A percentile compares a stretch with the other conserved stretches of the same genome.
These are phyloP conservation scores for Drosophila saltans DNA, from an alignment of 1,140 invertebrate genomes.

Conservation along the genomic window DNA sequence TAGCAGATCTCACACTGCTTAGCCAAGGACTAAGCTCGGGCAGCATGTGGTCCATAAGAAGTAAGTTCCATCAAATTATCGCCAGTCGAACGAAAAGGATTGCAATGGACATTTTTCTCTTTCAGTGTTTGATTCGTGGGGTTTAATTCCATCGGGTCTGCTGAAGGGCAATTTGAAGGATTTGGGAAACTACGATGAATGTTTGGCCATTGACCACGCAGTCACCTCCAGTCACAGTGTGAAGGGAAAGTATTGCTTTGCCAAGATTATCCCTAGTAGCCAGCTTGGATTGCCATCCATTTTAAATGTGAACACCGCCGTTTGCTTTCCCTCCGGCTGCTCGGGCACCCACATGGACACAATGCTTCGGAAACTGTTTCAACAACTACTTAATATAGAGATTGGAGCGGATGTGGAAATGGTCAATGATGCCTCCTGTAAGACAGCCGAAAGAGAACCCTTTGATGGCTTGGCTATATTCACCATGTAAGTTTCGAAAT, in stretches of 20 bases:
- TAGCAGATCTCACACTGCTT: conserved; percentile 26
- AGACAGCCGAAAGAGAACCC: conserved; percentile 32
- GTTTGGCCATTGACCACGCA: conserved; percentile 34
- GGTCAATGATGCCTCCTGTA: conserved; percentile 27
- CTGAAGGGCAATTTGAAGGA: conserved; percentile 47
- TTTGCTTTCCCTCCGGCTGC: conserved; percentile 52
- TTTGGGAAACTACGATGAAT: conserved; percentile 58
- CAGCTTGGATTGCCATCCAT: not conserved
- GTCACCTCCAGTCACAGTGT: conserved; percentile 19
- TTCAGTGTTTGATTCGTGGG: conserved; percentile 60
- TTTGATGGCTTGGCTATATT: conserved; percentile 46
- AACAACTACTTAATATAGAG: conserved; percentile 30
- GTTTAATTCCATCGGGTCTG: conserved; percentile 49
- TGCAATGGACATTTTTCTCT: not conserved
- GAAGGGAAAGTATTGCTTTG: conserved; percentile 47
- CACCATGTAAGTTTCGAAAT: conserved; percentile 48
- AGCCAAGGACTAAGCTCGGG: not conserved
- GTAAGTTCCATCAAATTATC: not conserved
- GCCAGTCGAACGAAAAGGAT: not conserved
- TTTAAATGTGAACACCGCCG: conserved; percentile 23
- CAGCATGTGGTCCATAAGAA: conserved; percentile 30
- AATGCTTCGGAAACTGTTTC: conserved; percentile 29
- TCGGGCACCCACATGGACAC: conserved; percentile 36
- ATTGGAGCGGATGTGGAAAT: not conserved
- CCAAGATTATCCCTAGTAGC: not conserved